Evolutionary conservation across 2,113 vertebrate species (phyloP), one percentile per base, ranked within the genome.

Genomic region (Felis chaus): DNA sequence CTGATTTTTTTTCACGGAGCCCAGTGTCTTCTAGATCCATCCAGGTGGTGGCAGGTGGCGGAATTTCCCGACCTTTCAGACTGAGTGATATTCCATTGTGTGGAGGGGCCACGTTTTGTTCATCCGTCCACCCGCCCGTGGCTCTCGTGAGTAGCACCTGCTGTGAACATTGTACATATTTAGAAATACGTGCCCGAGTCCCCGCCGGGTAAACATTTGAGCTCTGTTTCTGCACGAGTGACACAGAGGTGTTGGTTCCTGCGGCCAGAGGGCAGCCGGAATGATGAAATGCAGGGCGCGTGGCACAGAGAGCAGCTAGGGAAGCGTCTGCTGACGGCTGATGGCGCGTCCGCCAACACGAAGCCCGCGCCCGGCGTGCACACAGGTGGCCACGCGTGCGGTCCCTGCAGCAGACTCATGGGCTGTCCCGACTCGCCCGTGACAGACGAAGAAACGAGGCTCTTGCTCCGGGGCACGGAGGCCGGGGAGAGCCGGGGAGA

Each of bases 331-430:
- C 33, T n/a, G 7, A 65, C 27, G 15, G 27, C 68, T 1, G 33
- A 5, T 0, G 41, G 66, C 12, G 1, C 4, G 29, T n/a, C 31
- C 45, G 7, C 69, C 3, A 0, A 29, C 4, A 0, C 3, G 31
- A 14, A 4, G 12, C 4, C 5, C 29, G 14, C 7, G 0, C 53
- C 3, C 4, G 0, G 11, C 14, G 0, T 0, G 18, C 0, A 25
- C 14, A 1, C 3, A 4, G 0, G 3, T 12, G 1, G 11, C 55
- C 10, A 11, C 18, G 1, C 3, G 27, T 0, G 3, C 5, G 11
- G 19, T 3, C 68, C 45, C 14, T 3, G 7, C 0, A 7, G 25
- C n/a, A 15, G 7, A 14, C 48, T 69, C 29, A 1, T 0, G 57
- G 36, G 41, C n/a, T 33, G 53, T 23, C 31, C 23, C 0, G 4